These are phyloP conservation scores for Ariopsis seemanni DNA, from an alignment of 2,113 vertebrate species.

Conservation along the genomic window DNA sequence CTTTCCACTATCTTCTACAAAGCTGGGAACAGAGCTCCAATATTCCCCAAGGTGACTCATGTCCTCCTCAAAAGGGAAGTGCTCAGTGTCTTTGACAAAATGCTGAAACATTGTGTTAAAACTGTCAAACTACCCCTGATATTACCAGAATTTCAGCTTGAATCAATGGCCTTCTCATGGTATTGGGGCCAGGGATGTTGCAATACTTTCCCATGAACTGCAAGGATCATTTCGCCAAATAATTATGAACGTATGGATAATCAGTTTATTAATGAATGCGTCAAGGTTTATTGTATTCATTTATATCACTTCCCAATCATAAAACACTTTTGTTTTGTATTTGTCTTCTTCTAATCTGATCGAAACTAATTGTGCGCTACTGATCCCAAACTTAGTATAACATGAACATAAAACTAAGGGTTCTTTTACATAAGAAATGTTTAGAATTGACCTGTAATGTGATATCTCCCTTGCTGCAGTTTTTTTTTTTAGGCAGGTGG, in stretches of 20 bases:
- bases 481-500: not conserved
- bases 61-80: not conserved
- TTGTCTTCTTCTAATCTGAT: not conserved
- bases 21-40: not conserved
- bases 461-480: not conserved
- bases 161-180: constrained; percentile 26
- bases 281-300: constrained; percentile 20
- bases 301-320: not conserved
- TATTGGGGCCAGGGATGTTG: not conserved
- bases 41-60: not conserved
- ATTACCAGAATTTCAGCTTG: constrained; percentile 23
- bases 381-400: not conserved
- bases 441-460: no score
- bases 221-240: constrained; percentile 15
- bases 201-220: not conserved
- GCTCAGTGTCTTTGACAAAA: not conserved
- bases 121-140: not conserved
- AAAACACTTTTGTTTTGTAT: not conserved
- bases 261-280: constrained; percentile 24
- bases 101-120: not conserved
- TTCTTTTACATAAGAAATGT: not conserved
- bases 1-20: not conserved
- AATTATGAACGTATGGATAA: constrained; percentile 8
- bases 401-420: not conserved
- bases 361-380: no score